Evolutionary conservation across 1,140 invertebrate genomes (phyloP), one percentile per base, ranked within the genome.

Genomic region (Drosophila dunni): DNA sequence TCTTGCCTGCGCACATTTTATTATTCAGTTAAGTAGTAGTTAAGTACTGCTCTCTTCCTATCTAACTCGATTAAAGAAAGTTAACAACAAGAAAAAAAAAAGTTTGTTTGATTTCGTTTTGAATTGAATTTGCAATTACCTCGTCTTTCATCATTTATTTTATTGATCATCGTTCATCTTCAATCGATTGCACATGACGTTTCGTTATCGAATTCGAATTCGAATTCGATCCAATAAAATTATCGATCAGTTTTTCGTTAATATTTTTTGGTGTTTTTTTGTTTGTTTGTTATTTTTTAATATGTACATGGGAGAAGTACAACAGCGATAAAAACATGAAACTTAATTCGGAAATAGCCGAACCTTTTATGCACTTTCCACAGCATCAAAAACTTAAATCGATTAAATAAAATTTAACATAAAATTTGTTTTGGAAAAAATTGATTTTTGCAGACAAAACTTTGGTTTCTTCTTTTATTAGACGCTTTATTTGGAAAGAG

Each of bases 311-410:
- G 56, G 34, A 36, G 0, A 40, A 54, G 67, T 62, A 67, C 70
- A 73, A 72, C 62, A 72, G 42, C 70, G 54, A 73, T 73, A 29
- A 60, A 20, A 68, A 61, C 20, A 68, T 53, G 48, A 67, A 60
- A 40, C 9, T 9, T 42, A 29, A 53, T 69, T 74, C 71, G 71
- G 66, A 42, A 29, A 11, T 44, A 7, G 65, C 65, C 71, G 71
- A 74, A 57, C 24, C 57, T 45, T 29, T 3, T 62, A 69, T 74
- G 36, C 56, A 15, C 65, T 50, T 69, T 56, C 57, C 71, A 74
- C n/a, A 60, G 6, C 11, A 50, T 29, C 29, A 10, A 1, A 5
- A 48, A 17, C 13, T 36, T 7, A 24, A 11, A 48, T 24, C 15
- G 8, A 48, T 15, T 0, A 29, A 29, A 29, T 5, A 29, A 29